Percentiles rank a stretch among this genome's conserved stretches.
Evolutionary conservation across 2,113 vertebrate genomes (phyloP).

Genomic region (Apodemus speciosus): DNA sequence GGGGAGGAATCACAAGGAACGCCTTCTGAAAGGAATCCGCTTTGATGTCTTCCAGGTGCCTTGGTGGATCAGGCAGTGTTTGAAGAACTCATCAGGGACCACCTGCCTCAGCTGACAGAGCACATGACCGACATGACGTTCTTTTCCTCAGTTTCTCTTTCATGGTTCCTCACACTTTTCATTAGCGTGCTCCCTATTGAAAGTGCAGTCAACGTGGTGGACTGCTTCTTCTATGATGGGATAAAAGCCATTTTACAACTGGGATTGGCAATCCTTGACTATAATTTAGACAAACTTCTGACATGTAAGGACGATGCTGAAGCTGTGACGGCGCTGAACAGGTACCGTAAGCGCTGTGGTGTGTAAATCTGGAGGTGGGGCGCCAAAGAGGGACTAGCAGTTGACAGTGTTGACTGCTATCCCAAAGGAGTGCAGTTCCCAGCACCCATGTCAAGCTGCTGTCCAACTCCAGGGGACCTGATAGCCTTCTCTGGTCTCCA

Average conservation of each 20-base stretch:
- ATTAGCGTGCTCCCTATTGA: conserved; percentile 97
- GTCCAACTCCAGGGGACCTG: not conserved
- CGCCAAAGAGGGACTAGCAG: not conserved
- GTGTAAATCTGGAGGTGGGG: conserved; percentile 18
- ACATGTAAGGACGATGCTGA: conserved; percentile 95
- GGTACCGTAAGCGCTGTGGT: conserved; percentile 82
- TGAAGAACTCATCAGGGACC: conserved; percentile 95
- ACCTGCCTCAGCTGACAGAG: conserved; percentile 95
- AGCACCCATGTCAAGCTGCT: too few species aligned
- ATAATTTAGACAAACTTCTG: conserved; percentile 96
- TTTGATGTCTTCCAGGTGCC: conserved; percentile 89
- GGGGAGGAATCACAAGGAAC: not conserved
- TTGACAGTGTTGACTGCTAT: not conserved
- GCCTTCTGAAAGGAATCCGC: conserved; percentile 53
- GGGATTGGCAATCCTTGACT: conserved; percentile 94
- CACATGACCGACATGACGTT: conserved; percentile 98
- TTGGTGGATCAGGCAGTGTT: conserved; percentile 99
- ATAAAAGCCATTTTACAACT: conserved; percentile 97
- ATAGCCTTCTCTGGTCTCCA: not conserved
- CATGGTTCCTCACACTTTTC: conserved; percentile 99
- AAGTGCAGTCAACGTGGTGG: conserved; percentile 97
- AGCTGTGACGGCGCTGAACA: conserved; percentile 96
- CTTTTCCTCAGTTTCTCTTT: conserved; percentile 97
- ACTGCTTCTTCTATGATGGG: conserved; percentile 98
- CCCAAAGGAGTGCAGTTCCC: not conserved